Percentiles rank a stretch among this genome's conserved stretches.
Evolutionary conservation across 2,888 invertebrate species (phyloP).

Genomic region (Thera obeliscata): DNA sequence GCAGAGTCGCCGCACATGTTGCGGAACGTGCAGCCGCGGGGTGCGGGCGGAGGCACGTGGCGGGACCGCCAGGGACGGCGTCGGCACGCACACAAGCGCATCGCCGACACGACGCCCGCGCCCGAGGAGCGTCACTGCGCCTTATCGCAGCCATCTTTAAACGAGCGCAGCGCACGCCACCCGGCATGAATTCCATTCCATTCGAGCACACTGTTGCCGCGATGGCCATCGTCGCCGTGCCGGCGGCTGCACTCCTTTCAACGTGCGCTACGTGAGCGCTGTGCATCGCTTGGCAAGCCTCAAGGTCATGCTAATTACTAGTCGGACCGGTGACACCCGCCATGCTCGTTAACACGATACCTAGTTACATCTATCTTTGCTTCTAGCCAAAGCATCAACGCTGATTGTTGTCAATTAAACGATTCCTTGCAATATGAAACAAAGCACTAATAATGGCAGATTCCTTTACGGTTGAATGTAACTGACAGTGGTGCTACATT

Average conservation of each 20-base stretch:
- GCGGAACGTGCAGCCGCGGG: conserved; percentile 73
- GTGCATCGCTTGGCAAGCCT: conserved; percentile 57
- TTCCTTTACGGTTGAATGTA: conserved; percentile 5
- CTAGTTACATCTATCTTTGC: conserved; percentile 30
- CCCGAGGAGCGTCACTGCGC: conserved; percentile 79
- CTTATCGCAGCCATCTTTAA: conserved; percentile 84
- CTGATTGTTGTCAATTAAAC: conserved; percentile 29
- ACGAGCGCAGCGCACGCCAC: conserved; percentile 79
- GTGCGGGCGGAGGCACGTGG: conserved; percentile 54
- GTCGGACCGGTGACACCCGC: conserved; percentile 64
- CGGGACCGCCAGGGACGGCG: conserved; percentile 71
- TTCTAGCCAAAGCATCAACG: conserved; percentile 28
- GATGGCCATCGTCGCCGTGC: conserved; percentile 58
- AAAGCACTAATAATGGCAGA: conserved; percentile 6
- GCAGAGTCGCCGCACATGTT: conserved; percentile 72
- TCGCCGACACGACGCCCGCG: conserved; percentile 74
- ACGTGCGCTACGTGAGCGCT: conserved; percentile 57
- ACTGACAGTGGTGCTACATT: conserved; percentile 11
- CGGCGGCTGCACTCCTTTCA: conserved; percentile 71
- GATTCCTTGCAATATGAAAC: conserved; percentile 10
- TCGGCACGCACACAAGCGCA: conserved; percentile 74
- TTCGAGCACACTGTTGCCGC: conserved; percentile 68
- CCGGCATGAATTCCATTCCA: conserved; percentile 81
- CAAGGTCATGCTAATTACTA: conserved; percentile 79
- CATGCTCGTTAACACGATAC: conserved; percentile 60